Evolutionary conservation across 2,797 vertebrate species (phyloP).

Genomic region (Alosa sapidissima): DNA sequence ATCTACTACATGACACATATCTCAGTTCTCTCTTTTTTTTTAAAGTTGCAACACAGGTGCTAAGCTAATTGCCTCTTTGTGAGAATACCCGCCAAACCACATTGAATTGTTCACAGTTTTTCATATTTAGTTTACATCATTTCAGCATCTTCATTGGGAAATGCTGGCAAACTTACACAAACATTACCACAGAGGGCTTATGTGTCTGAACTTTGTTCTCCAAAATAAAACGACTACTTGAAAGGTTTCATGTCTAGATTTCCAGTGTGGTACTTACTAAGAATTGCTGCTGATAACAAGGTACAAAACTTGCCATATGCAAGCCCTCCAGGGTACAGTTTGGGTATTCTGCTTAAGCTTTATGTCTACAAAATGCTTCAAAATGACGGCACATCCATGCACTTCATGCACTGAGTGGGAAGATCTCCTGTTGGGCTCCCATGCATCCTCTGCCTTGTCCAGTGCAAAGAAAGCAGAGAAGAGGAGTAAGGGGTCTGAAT

Average conservation of each 20-base stretch:
- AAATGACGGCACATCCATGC: conserved; percentile 78
- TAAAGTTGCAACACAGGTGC: conserved; percentile 20
- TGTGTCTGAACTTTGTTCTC: neutral
- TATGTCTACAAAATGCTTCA: conserved; percentile 62
- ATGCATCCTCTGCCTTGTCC: conserved; percentile 43
- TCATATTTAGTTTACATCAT: conserved; percentile 52
- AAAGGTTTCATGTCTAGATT: neutral
- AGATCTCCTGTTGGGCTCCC: conserved; percentile 52
- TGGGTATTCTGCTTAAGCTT: conserved; percentile 37
- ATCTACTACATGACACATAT: conserved; percentile 22
- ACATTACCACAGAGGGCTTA: conserved; percentile 11
- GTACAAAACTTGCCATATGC: neutral
- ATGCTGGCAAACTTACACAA: neutral
- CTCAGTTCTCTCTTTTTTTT: conserved; percentile 27
- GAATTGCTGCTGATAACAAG: conserved; percentile 13
- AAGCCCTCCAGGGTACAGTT: conserved; percentile 19
- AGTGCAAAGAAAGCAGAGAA: conserved; percentile 14
- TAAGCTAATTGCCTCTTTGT: conserved; percentile 5
- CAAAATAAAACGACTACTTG: neutral
- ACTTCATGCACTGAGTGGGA: conserved; percentile 76
- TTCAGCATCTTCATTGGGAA: conserved; percentile 19
- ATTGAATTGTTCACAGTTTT: conserved; percentile 68
- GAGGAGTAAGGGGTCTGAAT: neutral
- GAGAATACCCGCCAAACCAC: conserved; percentile 27
- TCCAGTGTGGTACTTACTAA: neutral